Base-by-base conservation (phyloP, 2,113 vertebrate species). In the Corapipo altera region DNA sequence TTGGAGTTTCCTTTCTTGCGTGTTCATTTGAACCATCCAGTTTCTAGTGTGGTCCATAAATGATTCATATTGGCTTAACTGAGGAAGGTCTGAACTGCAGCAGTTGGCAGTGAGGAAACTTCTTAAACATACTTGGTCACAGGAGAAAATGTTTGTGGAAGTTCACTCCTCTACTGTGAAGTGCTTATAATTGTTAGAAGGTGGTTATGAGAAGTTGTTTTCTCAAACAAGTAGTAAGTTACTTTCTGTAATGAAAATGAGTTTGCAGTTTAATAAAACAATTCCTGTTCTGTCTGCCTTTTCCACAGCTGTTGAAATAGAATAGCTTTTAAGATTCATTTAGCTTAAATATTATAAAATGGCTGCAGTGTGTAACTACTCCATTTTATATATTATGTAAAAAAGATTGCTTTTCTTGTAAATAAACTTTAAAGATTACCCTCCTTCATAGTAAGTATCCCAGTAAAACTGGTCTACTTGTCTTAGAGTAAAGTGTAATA, bases 381-480 rank as follows among this genome's bases (percentile, higher is more conserved):
- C 89, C 89, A 93, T 96, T 95, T 96, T 90, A 94, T 95, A 65
- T 81, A 26, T 90, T 89, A 54, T 94, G 88, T 91, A 96, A 90
- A 88, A 77, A 95, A 78, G 61, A 73, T 94, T 44, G 89, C 64
- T 95, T 95, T 83, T 84, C 54, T 9, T 97, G 92, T 96, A 96
- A 96, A 95, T 95, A 94, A 95, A 91, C 46, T 76, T 85, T n/a
- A 88, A 93, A 94, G 65, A 70, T 85, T 95, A 64, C 93, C 67
- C 14, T 94, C 72, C 57, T 74, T 96, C 89, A 62, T 77, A 82
- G 89, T 94, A 88, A 96, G 86, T 95, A 95, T 96, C 58, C 93
- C 95, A 97, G 96, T 97, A 95, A 97, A 97, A 96, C 96, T 97
- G 97, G 75, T 92, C 92, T 96, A 44, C 74, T 96, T 96, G 91